phyloP scores from a whole-genome alignment of 2,113 vertebrate genomes.

The Prinia subflava region DNA sequence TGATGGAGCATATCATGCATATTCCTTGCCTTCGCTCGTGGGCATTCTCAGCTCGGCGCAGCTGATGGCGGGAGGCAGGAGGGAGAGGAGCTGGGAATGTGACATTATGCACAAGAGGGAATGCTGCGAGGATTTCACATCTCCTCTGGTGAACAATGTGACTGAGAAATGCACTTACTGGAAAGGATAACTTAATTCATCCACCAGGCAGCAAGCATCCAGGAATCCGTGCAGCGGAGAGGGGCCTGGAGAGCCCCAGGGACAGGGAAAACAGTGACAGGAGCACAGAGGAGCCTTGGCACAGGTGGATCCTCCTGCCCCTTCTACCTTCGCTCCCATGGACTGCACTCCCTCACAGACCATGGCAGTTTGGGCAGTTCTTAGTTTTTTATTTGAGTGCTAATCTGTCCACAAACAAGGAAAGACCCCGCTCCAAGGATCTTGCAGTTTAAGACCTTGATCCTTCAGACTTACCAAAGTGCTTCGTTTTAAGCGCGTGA shows the following conservation, averaged over 20 bases:
- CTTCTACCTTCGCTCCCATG: background rate
- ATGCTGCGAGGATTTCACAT: conserved; percentile 53
- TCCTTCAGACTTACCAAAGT: background rate
- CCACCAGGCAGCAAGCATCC: background rate
- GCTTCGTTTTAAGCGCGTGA: background rate
- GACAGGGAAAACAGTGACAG: background rate
- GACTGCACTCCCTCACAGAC: background rate
- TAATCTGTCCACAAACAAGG: background rate
- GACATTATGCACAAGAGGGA: conserved; percentile 56
- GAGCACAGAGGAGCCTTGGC: background rate
- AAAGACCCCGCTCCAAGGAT: background rate
- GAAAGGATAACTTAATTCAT: conserved; percentile 62
- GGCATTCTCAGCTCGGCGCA: conserved; percentile 41
- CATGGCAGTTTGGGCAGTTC: background rate
- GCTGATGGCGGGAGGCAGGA: conserved; percentile 33
- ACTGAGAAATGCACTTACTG: conserved; percentile 58
- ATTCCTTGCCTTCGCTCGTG: conserved; percentile 47
- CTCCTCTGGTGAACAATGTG: conserved; percentile 42
- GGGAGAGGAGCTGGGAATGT: conserved; percentile 40
- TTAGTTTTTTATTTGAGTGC: background rate
- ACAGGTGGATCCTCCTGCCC: background rate
- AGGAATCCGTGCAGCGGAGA: background rate
- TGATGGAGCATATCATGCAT: conserved; percentile 63
- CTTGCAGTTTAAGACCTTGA: conserved; percentile 21
- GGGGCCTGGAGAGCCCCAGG: background rate